Evolutionary conservation across 1,140 invertebrate species (phyloP).

Genomic region (Leptinotarsa lineolata): DNA sequence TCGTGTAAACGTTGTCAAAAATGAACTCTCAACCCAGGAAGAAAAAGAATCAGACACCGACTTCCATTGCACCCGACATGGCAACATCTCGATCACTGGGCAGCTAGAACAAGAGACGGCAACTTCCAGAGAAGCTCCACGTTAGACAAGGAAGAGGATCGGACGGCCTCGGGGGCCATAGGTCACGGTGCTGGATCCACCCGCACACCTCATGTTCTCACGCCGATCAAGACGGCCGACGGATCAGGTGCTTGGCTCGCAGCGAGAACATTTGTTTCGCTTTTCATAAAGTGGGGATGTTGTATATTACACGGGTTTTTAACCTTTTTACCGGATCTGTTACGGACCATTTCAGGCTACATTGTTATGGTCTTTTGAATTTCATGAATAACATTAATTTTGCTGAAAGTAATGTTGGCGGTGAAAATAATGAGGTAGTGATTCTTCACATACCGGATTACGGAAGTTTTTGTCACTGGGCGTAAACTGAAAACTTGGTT

Average conservation of each 20-base stretch:
- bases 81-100: not conserved
- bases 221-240: slow-evolving; percentile 6
- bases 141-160: not conserved
- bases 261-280: not conserved
- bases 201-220: slow-evolving; percentile 7
- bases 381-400: slow-evolving; percentile 2
- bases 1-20: no score
- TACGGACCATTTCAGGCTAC: not conserved
- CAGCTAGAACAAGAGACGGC: not conserved
- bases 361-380: not conserved
- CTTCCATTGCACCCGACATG: not conserved
- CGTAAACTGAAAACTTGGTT: no score
- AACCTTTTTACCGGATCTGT: not conserved
- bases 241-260: not conserved
- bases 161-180: slow-evolving; percentile 4
- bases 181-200: slow-evolving; percentile 1
- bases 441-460: no score
- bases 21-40: no score
- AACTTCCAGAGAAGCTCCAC: not conserved
- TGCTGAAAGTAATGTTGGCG: not conserved
- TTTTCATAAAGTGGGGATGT: not conserved
- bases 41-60: not conserved
- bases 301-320: not conserved
- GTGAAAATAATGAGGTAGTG: no score
- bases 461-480: no score